Conservation (phyloP, 2,888 invertebrate species). For the Elysia crispata region DNA sequence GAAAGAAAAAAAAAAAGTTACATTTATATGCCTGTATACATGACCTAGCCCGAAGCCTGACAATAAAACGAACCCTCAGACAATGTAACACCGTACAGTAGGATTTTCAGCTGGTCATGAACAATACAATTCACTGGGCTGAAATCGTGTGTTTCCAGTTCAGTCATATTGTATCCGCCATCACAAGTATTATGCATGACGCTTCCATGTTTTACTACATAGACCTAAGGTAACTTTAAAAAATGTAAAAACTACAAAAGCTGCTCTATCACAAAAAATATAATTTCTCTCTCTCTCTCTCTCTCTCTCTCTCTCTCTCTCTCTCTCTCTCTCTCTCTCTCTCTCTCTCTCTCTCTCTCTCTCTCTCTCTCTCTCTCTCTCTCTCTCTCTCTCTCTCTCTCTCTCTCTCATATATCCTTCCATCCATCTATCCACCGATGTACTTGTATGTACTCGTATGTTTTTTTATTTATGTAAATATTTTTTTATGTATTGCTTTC, state of each 20-base stretch:
- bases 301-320: not conserved
- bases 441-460: not conserved
- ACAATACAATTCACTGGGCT: too few relatives aligned
- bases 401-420: not conserved
- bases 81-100: too few relatives aligned
- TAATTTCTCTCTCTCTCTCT: constrained; percentile 13
- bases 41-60: too few relatives aligned
- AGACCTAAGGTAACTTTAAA: not conserved
- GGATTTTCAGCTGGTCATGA: too few relatives aligned
- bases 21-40: too few relatives aligned
- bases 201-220: too few relatives aligned
- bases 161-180: too few relatives aligned
- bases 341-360: not conserved
- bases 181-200: too few relatives aligned
- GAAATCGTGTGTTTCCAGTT: too few relatives aligned
- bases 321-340: constrained; percentile 3
- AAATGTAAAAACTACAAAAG: not conserved
- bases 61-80: too few relatives aligned
- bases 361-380: constrained; percentile 25
- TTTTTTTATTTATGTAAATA: not conserved
- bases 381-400: not conserved
- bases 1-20: too few relatives aligned
- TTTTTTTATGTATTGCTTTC: not conserved
- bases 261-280: not conserved
- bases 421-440: not conserved